Conservation (phyloP, 64 coral and sea anemone genomes). For the Dendrophyllia cribrosa region DNA sequence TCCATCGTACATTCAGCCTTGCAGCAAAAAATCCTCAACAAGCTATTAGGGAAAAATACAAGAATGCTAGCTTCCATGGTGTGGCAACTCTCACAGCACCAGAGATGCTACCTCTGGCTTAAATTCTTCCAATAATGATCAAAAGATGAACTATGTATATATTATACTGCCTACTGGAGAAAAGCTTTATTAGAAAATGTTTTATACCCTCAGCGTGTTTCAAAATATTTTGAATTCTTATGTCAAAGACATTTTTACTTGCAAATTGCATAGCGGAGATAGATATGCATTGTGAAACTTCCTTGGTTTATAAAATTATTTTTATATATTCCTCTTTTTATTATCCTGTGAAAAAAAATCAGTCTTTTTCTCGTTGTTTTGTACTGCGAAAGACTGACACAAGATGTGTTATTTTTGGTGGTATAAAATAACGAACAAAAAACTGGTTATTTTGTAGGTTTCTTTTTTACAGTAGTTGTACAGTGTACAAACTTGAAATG, state of each 20-base stretch:
- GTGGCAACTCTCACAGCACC: slow-evolving; percentile 74
- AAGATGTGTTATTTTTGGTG: background rate
- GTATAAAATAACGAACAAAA: background rate
- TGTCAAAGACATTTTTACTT: slow-evolving; percentile 9
- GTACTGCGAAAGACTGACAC: background rate
- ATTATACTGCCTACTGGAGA: slow-evolving; percentile 13
- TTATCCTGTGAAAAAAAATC: background rate
- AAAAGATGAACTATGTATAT: slow-evolving; percentile 23
- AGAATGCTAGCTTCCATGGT: slow-evolving; percentile 65
- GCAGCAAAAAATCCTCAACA: slow-evolving; percentile 90
- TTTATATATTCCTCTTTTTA: background rate
- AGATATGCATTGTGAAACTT: background rate
- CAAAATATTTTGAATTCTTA: background rate
- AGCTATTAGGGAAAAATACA: slow-evolving; percentile 96
- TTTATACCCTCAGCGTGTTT: background rate
- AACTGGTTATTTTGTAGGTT: too few species aligned
- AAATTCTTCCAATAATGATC: slow-evolving; percentile 17
- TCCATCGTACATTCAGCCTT: slow-evolving; percentile 89
- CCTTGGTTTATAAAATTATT: background rate
- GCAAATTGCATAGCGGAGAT: background rate
- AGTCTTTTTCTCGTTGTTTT: background rate
- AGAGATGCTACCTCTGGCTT: slow-evolving; percentile 81
- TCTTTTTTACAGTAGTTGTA: background rate
- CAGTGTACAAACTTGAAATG: background rate
- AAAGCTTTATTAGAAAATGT: slow-evolving; percentile 1